Base-by-base conservation (phyloP, 2,888 invertebrate genomes). In the Venustoraphidia nigricollis region DNA sequence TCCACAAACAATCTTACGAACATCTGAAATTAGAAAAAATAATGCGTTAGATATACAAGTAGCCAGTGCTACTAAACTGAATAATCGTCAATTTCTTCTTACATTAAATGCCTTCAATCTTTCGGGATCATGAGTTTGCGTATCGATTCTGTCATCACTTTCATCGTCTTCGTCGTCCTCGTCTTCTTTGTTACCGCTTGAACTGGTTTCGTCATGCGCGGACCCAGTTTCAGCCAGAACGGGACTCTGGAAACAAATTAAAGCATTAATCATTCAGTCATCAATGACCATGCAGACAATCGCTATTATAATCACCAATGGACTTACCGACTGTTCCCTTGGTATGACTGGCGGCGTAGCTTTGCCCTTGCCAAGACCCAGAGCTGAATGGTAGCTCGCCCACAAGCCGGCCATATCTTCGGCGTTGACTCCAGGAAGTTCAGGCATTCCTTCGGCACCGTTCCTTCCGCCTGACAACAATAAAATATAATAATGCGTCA, bases 1-100 rank as follows among this genome's bases (percentile, higher is more conserved):
- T 95, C 95, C 52, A 95, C 95, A 69, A 95, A 95, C 51, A 95
- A 75, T 40, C 95, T 81, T 52, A 95, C 94, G 68, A 95, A 95
- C 95, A 95, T 95, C 95, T 95, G 37, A 37, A 39, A 10, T 27
- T 27, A 27, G 17, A 46, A 11, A 39, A n/a, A n/a, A 36, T 11
- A 34, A 27, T 6, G 39, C 8, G 27, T 41, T 41, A 27, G 27
- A 27, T 10, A n/a, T 10, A 47, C 11, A 48, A 44, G 4, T 39
- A 39, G 17, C 34, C 3, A 27, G 37, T 10, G 17, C 9, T n/a
- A 3, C 10, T 3, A 35, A 2, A 44, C 36, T 34, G 34, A 49
- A 48, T 48, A 3, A 27, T 27, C 27, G 27, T 27, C 27, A 1
- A 1, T 27, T 27, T 27, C 27, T 27, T 69, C 84, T 82, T 69